Percentiles rank a stretch among this genome's conserved stretches.
phyloP scores from a whole-genome alignment of 2,797 vertebrate genomes.

The Prionace glauca region DNA sequence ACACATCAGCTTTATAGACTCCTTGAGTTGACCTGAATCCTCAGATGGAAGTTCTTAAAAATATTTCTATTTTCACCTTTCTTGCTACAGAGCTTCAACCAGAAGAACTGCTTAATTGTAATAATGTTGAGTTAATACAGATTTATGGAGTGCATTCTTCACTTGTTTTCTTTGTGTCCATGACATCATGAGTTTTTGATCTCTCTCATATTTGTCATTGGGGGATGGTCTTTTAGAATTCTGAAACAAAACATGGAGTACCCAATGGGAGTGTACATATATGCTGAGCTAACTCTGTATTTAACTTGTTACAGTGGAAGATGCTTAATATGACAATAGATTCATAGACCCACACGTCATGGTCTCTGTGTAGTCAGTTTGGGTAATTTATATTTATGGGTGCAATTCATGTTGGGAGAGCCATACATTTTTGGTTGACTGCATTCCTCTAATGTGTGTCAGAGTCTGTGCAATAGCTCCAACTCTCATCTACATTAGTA shows the following conservation, averaged over 20 bases:
- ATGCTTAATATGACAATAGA: background rate
- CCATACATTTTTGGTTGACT: background rate
- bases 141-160: background rate
- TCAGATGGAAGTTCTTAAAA: background rate
- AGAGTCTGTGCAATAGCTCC: background rate
- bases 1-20: no score
- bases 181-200: background rate
- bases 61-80: background rate
- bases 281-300: background rate
- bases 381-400: background rate
- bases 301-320: background rate
- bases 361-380: background rate
- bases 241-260: background rate
- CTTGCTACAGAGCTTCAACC: background rate
- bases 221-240: background rate
- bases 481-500: background rate
- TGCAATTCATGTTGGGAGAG: background rate
- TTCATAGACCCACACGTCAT: background rate
- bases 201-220: background rate
- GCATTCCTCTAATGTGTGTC: background rate
- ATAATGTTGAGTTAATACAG: background rate
- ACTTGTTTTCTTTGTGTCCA: background rate
- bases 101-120: background rate
- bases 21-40: background rate
- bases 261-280: background rate